phyloP scores from a whole-genome alignment of 2,113 vertebrate genomes.

The Zosterops pallidus region DNA sequence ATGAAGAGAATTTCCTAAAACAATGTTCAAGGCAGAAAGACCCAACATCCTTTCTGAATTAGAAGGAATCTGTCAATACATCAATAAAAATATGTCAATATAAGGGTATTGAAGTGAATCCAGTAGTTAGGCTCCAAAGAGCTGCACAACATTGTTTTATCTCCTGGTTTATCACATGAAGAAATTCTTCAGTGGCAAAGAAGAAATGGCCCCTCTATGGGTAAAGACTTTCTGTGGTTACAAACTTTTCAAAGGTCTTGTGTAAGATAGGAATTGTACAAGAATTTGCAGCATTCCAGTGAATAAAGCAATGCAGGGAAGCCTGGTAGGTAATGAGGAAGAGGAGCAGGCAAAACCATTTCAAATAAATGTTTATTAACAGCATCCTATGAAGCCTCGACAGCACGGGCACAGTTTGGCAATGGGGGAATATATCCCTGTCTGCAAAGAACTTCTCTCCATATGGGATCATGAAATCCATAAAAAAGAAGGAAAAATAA shows the following conservation, averaged over 20 bases:
- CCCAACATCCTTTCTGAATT: background rate
- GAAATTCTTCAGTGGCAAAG: background rate
- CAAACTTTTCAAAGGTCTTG: background rate
- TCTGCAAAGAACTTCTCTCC: background rate
- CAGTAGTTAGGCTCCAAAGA: background rate
- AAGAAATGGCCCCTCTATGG: background rate
- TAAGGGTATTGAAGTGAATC: background rate
- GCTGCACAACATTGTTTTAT: background rate
- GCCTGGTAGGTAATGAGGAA: background rate
- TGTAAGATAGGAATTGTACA: background rate
- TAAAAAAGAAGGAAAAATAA: background rate
- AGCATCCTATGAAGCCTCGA: background rate
- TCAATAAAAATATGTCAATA: background rate
- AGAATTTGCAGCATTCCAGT: background rate
- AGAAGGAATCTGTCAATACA: background rate
- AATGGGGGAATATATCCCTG: background rate
- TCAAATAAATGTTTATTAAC: background rate
- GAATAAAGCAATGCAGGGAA: background rate
- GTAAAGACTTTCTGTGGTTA: background rate
- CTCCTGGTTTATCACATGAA: background rate
- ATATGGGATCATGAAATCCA: background rate
- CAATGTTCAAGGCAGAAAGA: background rate
- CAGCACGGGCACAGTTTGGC: background rate
- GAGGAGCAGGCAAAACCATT: background rate
- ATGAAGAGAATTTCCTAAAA: background rate